Evolutionary conservation across 2,797 vertebrate genomes (phyloP).

Genomic region (Ataeniobius toweri): DNA sequence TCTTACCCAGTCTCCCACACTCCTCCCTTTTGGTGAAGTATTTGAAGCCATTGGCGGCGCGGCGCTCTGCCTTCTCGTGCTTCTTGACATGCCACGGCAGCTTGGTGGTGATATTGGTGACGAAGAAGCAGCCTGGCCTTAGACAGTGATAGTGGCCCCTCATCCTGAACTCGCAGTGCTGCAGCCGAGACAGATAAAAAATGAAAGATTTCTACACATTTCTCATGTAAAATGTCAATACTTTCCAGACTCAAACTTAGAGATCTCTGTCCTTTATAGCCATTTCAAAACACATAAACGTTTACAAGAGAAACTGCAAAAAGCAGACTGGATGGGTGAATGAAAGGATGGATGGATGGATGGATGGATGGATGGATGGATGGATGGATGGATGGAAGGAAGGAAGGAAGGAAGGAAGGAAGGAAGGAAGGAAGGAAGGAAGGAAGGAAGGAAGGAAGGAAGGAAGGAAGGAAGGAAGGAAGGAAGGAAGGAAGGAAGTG

Average conservation of each 20-base stretch:
- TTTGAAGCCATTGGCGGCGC: slow-evolving; percentile 97
- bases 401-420: too few species aligned
- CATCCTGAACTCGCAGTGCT: slow-evolving; percentile 99
- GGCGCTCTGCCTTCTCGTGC: slow-evolving; percentile 96
- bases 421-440: too few species aligned
- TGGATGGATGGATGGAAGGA: too few species aligned
- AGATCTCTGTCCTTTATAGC: too few species aligned
- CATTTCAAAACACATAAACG: neutral
- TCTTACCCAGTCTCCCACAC: slow-evolving; percentile 92
- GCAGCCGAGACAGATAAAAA: slow-evolving; percentile 34
- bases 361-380: neutral
- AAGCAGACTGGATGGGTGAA: neutral
- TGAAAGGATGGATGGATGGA: neutral
- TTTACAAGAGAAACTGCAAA: neutral
- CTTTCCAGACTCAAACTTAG: neutral
- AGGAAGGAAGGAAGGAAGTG: too few species aligned
- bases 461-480: too few species aligned
- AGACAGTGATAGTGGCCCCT: slow-evolving; percentile 98
- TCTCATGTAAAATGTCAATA: slow-evolving; percentile 35
- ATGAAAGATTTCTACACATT: slow-evolving; percentile 2
- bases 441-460: too few species aligned
- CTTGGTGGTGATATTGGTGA: slow-evolving; percentile 99
- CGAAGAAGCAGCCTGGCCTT: slow-evolving; percentile 92
- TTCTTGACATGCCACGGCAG: slow-evolving; percentile 99
- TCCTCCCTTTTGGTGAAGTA: slow-evolving; percentile 99